Evolutionary conservation across 2,797 vertebrate species (phyloP).

Genomic region (Mormyrops boulengeri): DNA sequence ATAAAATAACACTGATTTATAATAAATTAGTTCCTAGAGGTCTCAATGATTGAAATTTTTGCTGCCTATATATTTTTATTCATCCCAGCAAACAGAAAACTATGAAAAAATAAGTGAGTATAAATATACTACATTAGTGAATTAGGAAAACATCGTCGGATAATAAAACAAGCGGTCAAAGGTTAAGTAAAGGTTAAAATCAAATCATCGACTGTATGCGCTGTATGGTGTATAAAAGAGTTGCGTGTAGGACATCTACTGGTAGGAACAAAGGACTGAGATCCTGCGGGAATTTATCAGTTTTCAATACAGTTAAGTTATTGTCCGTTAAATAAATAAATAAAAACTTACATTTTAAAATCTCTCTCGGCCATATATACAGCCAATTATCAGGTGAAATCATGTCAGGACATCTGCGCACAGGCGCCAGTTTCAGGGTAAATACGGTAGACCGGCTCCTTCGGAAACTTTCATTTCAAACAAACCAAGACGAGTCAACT

Average conservation of each 20-base stretch:
- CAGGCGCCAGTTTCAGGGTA: slow-evolving; percentile 16
- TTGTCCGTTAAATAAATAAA: background rate
- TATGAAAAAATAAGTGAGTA: background rate
- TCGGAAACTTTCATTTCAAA: slow-evolving; percentile 34
- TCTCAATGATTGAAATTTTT: background rate
- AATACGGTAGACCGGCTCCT: slow-evolving; percentile 25
- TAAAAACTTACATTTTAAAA: background rate
- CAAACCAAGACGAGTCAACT: slow-evolving; percentile 17
- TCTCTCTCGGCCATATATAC: background rate
- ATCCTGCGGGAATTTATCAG: background rate
- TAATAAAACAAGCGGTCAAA: background rate
- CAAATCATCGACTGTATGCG: background rate
- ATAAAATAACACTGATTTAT: background rate
- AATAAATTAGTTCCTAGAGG: background rate
- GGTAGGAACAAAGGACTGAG: background rate
- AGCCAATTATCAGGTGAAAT: background rate
- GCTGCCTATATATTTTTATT: background rate
- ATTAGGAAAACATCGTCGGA: background rate
- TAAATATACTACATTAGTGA: background rate
- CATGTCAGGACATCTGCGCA: background rate
- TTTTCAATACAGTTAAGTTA: background rate
- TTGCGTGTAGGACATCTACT: background rate
- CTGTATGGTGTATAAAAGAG: background rate
- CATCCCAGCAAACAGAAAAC: background rate
- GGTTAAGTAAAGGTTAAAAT: background rate